Evolutionary conservation across 2,888 invertebrate genomes (phyloP).

Genomic region (Andrena dorsata): DNA sequence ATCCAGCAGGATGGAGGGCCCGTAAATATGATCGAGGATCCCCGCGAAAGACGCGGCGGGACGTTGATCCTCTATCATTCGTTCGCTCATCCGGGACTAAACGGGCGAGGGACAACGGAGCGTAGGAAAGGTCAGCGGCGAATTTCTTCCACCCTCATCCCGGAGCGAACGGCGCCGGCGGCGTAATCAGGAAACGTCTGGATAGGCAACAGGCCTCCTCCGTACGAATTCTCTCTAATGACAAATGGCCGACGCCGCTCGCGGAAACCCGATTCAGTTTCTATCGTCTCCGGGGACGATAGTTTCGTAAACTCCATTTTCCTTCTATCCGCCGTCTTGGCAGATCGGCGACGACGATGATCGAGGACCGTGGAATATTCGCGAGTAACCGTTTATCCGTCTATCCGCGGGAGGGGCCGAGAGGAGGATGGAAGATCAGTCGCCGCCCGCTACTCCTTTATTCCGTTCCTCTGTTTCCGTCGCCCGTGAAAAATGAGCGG

Average conservation of each 20-base stretch:
- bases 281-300: conserved; percentile 34
- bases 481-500: conserved; percentile 36
- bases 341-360: conserved; percentile 49
- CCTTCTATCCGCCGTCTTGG: conserved; percentile 33
- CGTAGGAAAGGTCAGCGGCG: not conserved
- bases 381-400: conserved; percentile 48
- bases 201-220: conserved; percentile 6
- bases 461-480: not conserved
- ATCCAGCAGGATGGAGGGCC: conserved; percentile 35
- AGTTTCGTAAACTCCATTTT: conserved; percentile 53
- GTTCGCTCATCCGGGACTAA: conserved; percentile 1
- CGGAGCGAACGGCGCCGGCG: not conserved
- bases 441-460: conserved; percentile 3
- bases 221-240: conserved; percentile 36
- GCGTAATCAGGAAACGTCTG: conserved; percentile 38
- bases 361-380: conserved; percentile 52
- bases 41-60: not conserved
- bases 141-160: not conserved
- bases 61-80: conserved; percentile 35
- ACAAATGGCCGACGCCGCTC: conserved; percentile 36
- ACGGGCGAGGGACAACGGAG: not conserved
- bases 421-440: conserved; percentile 19
- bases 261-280: conserved; percentile 45
- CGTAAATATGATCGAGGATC: conserved; percentile 55
- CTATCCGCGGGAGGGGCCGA: not conserved